Base-by-base conservation (phyloP, 2,888 invertebrate species). In the Plebejus melissa region DNA sequence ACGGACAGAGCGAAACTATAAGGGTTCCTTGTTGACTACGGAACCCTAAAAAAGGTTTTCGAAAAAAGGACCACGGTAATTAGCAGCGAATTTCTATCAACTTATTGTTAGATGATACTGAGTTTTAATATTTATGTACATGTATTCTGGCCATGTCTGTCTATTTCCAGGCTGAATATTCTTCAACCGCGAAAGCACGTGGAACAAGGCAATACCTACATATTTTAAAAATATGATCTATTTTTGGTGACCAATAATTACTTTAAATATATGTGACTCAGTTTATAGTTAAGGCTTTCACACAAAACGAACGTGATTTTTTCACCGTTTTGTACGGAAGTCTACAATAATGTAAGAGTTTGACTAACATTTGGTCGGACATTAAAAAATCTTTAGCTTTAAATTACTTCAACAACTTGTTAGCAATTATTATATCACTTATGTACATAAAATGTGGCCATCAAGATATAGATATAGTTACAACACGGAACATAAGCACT, bases 401-500 rank as follows among this genome's bases (percentile, higher is more conserved):
- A 16, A 46, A 28, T 22, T 28, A 69, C 13, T 22, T 7, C 6
- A 58, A 36, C 32, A 69, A 36, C n/a, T 16, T 38, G 16, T 41
- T n/a, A 1, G 7, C 69, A 70, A 32, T 2, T 32, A 22, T 11
- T 41, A n/a, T 70, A 70, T 13, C 11, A 22, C 7, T 41, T 6
- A 22, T 22, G 38, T 41, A n/a, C 16, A 6, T 22, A 22, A 72
- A 46, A 22, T 16, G 3, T 32, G 72, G 32, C 72, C 72, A 50
- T 72, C 54, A 50, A 32, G 72, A 50, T 54, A 22, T 72, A 50
- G 28, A 72, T 72, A 72, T 54, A 72, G 28, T 54, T 72, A 54
- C 72, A 54, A 54, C 9, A 16, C 28, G 50, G 28, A 50, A 22
- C 4, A 54, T 32, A 50, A 54, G 13, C 65, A 36, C 65, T 65